phyloP scores from a whole-genome alignment of 2,113 vertebrate genomes.

The Thunnus maccoyii region DNA sequence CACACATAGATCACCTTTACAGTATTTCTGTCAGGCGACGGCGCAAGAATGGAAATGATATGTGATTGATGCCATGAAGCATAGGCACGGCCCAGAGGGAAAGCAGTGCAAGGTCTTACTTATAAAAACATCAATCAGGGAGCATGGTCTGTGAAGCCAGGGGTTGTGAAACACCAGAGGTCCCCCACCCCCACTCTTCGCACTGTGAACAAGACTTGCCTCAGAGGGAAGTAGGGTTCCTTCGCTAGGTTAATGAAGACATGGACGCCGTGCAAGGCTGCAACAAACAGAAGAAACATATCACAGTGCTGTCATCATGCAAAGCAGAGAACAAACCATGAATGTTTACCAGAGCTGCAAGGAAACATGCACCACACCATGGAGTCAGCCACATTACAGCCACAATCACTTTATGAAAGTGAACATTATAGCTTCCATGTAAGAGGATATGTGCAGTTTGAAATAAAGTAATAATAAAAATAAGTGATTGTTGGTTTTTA shows the following conservation, averaged over 20 bases:
- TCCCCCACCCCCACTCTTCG: constrained; percentile 57
- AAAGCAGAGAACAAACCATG: constrained; percentile 7
- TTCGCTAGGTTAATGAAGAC: constrained; percentile 71
- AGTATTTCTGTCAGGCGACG: constrained; percentile 85
- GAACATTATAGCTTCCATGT: constrained; percentile 4
- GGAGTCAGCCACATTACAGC: not conserved
- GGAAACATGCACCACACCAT: not conserved
- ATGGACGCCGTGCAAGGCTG: constrained; percentile 14
- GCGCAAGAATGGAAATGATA: constrained; percentile 85
- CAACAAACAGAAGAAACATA: constrained; percentile 34
- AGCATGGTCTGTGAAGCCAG: constrained; percentile 69
- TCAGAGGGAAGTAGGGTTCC: constrained; percentile 58
- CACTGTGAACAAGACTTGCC: constrained; percentile 55
- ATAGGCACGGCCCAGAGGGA: constrained; percentile 72
- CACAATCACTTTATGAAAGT: constrained; percentile 6
- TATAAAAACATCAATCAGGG: constrained; percentile 88
- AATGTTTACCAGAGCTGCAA: constrained; percentile 10
- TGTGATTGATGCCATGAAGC: constrained; percentile 87
- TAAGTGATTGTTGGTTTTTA: not conserved
- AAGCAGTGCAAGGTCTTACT: constrained; percentile 85
- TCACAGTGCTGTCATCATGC: constrained; percentile 21
- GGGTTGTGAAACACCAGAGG: constrained; percentile 67
- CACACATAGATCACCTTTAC: constrained; percentile 86
- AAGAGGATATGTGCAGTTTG: not conserved
- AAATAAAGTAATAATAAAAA: constrained; percentile 18